These are phyloP conservation scores for Tetramorium alpestre DNA, from an alignment of 1,140 invertebrate genomes.

Conservation along the genomic window DNA sequence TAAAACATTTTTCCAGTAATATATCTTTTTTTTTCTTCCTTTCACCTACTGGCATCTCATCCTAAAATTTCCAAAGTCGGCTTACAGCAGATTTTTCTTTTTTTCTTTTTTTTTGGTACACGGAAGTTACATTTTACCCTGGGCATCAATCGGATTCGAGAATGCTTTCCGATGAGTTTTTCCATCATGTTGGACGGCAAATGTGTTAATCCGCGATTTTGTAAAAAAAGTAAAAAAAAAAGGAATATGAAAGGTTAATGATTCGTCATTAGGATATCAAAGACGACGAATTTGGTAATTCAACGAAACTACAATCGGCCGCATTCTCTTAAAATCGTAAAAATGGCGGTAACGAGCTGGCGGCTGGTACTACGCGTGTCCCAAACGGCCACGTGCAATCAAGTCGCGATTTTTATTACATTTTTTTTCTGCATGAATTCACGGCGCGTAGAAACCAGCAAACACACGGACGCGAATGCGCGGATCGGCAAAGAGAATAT, in stretches of 20 bases:
- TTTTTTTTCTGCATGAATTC: constrained; percentile 48
- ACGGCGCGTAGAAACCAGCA: neutral
- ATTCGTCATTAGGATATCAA: constrained; percentile 23
- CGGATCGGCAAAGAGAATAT: constrained; percentile 28
- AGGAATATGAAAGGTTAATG: neutral
- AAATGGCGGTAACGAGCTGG: constrained; percentile 45
- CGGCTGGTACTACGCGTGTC: constrained; percentile 26
- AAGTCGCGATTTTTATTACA: constrained; percentile 58
- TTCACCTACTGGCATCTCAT: neutral
- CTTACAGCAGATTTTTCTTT: neutral
- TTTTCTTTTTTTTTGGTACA: neutral
- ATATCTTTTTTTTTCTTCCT: neutral
- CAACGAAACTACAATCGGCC: constrained; percentile 13
- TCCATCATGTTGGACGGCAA: neutral
- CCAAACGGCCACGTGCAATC: constrained; percentile 49
- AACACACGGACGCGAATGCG: neutral
- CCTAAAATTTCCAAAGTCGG: constrained; percentile 10
- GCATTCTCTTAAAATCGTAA: constrained; percentile 40
- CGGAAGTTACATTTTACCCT: constrained; percentile 34
- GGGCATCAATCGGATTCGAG: constrained; percentile 18
- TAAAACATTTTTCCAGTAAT: constrained; percentile 18
- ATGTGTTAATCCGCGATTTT: neutral
- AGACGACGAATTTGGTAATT: constrained; percentile 3
- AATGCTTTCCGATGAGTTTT: neutral
- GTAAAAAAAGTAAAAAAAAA: neutral